A percentile compares a stretch with the other conserved stretches of the same genome.
Conservation (phyloP, 30 jellyfish, hydroid and myxozoan genomes). For the Turritopsis rubra region DNA sequence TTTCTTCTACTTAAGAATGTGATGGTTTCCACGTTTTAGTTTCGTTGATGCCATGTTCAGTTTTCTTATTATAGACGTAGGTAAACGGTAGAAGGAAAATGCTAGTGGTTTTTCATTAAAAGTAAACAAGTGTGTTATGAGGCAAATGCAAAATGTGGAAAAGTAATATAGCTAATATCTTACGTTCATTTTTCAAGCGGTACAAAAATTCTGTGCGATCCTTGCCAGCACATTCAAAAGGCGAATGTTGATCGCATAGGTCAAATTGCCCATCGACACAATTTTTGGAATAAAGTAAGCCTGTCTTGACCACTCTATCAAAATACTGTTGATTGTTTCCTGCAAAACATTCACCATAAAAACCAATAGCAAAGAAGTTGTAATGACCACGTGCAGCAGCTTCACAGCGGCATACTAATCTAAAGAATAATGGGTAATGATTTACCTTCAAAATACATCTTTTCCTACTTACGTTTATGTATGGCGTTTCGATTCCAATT, state of each 20-base stretch:
- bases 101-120: neutral
- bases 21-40: too few relatives aligned
- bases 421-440: neutral
- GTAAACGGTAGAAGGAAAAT: too few relatives aligned
- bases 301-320: neutral
- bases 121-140: neutral
- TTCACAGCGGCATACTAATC: conserved; percentile 1
- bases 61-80: too few relatives aligned
- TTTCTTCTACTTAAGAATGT: too few relatives aligned
- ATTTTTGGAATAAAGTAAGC: neutral
- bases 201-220: neutral
- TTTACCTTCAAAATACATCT: neutral
- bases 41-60: too few relatives aligned
- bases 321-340: neutral
- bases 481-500: too few relatives aligned
- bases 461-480: too few relatives aligned
- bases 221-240: neutral
- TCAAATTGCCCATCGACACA: conserved; percentile 5
- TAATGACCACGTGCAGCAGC: neutral
- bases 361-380: conserved; percentile 8
- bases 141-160: neutral
- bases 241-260: conserved; percentile 1
- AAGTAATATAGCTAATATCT: too few relatives aligned
- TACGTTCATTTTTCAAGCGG: neutral
- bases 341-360: conserved; percentile 8